Conservation (phyloP, 2,888 invertebrate genomes). For the Polydrusus tereticollis region DNA sequence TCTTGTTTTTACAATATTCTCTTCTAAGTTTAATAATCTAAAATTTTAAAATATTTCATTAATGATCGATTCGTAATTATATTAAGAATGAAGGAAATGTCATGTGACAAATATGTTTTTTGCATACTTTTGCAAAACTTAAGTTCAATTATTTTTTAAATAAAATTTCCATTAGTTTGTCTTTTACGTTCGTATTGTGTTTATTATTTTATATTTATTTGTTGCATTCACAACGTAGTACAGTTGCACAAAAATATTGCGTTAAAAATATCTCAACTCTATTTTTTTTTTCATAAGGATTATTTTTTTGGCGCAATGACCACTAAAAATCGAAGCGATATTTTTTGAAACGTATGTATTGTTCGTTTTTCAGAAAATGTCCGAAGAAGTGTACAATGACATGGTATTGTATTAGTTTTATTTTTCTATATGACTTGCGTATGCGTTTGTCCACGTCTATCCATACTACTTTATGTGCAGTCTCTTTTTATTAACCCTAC, state of each 20-base stretch:
- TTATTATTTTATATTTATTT: slow-evolving; percentile 10
- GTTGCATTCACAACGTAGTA: slow-evolving; percentile 31
- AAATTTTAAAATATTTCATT: too few species aligned
- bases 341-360: slow-evolving; percentile 52
- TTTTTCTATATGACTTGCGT: slow-evolving; percentile 46
- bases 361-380: slow-evolving; percentile 82
- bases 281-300: background rate
- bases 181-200: background rate
- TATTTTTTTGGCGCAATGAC: slow-evolving; percentile 22
- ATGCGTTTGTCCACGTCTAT: slow-evolving; percentile 45
- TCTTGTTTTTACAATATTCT: too few species aligned
- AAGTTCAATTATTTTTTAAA: too few species aligned
- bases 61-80: too few species aligned
- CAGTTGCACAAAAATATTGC: slow-evolving; percentile 26
- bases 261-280: background rate
- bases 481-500: slow-evolving; percentile 22
- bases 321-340: slow-evolving; percentile 29
- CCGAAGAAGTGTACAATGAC: slow-evolving; percentile 86
- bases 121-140: too few species aligned
- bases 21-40: too few species aligned
- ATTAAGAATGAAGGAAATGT: too few species aligned
- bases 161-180: background rate
- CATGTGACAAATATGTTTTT: too few species aligned
- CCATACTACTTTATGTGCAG: slow-evolving; percentile 23
- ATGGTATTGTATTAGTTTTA: slow-evolving; percentile 76